Conservation (phyloP, 2,888 invertebrate genomes). For the Pteria penguin region DNA sequence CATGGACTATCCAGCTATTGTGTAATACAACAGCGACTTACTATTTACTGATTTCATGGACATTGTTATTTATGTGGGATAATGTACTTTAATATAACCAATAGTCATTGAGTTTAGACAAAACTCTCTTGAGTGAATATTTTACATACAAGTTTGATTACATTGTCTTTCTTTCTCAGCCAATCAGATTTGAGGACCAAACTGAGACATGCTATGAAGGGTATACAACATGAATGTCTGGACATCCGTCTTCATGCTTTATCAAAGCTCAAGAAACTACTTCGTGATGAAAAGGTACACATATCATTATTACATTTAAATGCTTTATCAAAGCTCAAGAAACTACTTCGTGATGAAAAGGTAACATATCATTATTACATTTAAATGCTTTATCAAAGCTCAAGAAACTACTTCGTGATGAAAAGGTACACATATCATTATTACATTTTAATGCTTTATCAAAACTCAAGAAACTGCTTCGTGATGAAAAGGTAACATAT, state of each 20-base stretch:
- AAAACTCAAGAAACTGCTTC: constrained; percentile 86
- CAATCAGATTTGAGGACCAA: constrained; percentile 67
- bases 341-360: constrained; percentile 86
- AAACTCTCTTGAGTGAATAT: too few species aligned
- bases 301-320: constrained; percentile 84
- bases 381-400: constrained; percentile 87
- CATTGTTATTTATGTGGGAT: too few species aligned
- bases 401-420: constrained; percentile 85
- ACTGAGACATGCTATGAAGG: constrained; percentile 75
- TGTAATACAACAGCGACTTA: too few species aligned
- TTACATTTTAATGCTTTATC: constrained; percentile 87
- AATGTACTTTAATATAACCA: too few species aligned
- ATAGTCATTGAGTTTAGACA: too few species aligned
- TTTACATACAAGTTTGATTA: too few species aligned
- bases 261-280: constrained; percentile 85
- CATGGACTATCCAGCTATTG: neutral
- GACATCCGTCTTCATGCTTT: constrained; percentile 89
- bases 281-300: constrained; percentile 85
- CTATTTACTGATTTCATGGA: too few species aligned
- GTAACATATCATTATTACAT: too few species aligned
- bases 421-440: constrained; percentile 81
- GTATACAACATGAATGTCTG: constrained; percentile 86
- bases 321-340: constrained; percentile 86
- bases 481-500: constrained; percentile 85
- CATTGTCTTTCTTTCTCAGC: too few species aligned